Evolutionary conservation across 2,888 invertebrate species (phyloP).

Genomic region (Biston betularia): DNA sequence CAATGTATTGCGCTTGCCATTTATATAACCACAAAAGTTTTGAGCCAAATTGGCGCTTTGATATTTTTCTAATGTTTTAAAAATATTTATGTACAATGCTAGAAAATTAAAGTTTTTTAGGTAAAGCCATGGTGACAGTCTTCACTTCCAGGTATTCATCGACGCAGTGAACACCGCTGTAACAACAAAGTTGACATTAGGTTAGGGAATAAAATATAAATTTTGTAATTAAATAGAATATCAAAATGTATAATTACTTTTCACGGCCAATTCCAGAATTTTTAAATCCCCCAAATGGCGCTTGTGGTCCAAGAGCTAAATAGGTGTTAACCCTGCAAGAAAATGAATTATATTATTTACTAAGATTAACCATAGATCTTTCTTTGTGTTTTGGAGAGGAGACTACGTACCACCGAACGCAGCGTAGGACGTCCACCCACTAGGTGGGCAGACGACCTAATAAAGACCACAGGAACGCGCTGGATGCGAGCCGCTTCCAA

Average conservation of each 20-base stretch:
- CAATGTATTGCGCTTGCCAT: no score
- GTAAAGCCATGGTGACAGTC: constrained; percentile 86
- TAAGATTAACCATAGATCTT: not conserved
- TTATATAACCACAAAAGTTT: no score
- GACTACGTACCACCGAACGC: no score
- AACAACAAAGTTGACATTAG: constrained; percentile 51
- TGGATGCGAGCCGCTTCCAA: no score
- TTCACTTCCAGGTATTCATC: constrained; percentile 91
- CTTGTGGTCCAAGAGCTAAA: constrained; percentile 87
- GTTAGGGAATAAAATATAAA: not conserved
- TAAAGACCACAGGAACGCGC: no score
- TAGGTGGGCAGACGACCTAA: no score
- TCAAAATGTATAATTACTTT: constrained; percentile 51
- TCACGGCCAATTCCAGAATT: constrained; percentile 91
- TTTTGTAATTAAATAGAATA: no score
- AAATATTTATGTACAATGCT: no score
- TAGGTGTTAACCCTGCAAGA: constrained; percentile 82
- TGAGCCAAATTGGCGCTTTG: no score
- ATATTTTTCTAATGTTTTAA: no score
- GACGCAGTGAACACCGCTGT: constrained; percentile 89
- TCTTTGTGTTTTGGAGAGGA: no score
- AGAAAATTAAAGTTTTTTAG: constrained; percentile 61
- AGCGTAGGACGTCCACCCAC: no score
- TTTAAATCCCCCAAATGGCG: constrained; percentile 95
- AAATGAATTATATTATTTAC: not conserved